phyloP scores from a whole-genome alignment of 2,888 invertebrate genomes.

The Pantelozetes paolii region DNA sequence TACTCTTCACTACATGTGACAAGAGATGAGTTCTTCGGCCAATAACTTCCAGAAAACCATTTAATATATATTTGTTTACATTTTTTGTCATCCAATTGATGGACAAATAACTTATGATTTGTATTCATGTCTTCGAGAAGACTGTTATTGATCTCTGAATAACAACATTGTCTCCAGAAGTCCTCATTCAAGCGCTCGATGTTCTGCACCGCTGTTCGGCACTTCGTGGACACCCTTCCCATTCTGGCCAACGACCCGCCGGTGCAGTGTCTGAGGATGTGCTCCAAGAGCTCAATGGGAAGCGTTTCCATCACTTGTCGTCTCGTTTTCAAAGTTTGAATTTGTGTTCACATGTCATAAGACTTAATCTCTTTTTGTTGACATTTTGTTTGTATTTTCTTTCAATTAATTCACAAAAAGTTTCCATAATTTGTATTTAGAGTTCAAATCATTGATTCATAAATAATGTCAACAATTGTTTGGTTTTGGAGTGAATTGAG shows the following conservation, averaged over 20 bases:
- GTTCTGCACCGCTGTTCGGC: not conserved
- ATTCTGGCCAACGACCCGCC: not conserved
- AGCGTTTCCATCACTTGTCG: not conserved
- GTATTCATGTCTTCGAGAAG: conserved; percentile 6
- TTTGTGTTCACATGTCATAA: too few relatives aligned
- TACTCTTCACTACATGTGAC: not conserved
- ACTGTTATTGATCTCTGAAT: not conserved
- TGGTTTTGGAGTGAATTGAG: too few relatives aligned
- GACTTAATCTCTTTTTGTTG: too few relatives aligned
- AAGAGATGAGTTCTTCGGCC: not conserved
- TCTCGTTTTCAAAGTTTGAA: too few relatives aligned
- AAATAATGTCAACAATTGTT: too few relatives aligned
- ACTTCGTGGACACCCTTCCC: not conserved
- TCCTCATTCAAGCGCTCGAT: not conserved
- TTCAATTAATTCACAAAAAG: too few relatives aligned
- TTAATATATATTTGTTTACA: not conserved
- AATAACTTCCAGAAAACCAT: not conserved
- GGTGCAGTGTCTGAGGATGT: not conserved
- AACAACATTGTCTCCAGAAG: conserved; percentile 4
- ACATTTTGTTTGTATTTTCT: too few relatives aligned
- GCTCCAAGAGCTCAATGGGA: conserved; percentile 12
- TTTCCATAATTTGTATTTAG: too few relatives aligned
- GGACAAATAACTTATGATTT: not conserved
- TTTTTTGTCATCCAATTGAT: not conserved
- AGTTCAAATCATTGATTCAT: too few relatives aligned